Evolutionary conservation across 2,113 vertebrate genomes (phyloP).

Genomic region (Sinosuthora webbiana): DNA sequence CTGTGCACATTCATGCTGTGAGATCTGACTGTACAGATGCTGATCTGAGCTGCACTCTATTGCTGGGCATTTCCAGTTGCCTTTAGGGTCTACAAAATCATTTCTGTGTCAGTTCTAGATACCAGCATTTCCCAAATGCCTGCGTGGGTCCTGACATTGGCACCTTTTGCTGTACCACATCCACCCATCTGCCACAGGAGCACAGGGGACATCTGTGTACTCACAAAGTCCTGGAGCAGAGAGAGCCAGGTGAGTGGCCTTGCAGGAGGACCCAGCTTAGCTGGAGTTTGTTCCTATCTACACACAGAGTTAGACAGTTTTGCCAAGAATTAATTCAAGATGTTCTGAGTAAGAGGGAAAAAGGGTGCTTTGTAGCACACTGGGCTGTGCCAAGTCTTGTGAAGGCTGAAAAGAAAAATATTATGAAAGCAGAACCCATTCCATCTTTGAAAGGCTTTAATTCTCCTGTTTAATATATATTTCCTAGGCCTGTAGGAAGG

Average conservation of each 20-base stretch:
- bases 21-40: neutral
- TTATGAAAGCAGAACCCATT: neutral
- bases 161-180: neutral
- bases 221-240: neutral
- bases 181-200: neutral
- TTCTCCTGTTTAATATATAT: neutral
- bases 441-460: neutral
- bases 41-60: neutral
- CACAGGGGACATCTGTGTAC: fast-evolving
- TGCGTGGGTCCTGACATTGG: fast-evolving
- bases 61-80: neutral
- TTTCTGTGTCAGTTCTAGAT: neutral
- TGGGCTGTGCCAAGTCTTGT: neutral
- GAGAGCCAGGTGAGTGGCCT: neutral
- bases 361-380: neutral
- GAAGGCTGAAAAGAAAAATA: slow-evolving; percentile 9
- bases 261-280: slow-evolving; percentile 3
- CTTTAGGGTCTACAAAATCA: neutral
- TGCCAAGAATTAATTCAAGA: slow-evolving; percentile 42
- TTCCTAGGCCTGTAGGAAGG: neutral
- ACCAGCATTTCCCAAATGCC: fast-evolving
- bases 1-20: fast-evolving
- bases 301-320: neutral
- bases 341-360: neutral
- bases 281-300: neutral